Evolutionary conservation across 2,888 invertebrate genomes (phyloP).

Genomic region (Criorhina ranunculi): DNA sequence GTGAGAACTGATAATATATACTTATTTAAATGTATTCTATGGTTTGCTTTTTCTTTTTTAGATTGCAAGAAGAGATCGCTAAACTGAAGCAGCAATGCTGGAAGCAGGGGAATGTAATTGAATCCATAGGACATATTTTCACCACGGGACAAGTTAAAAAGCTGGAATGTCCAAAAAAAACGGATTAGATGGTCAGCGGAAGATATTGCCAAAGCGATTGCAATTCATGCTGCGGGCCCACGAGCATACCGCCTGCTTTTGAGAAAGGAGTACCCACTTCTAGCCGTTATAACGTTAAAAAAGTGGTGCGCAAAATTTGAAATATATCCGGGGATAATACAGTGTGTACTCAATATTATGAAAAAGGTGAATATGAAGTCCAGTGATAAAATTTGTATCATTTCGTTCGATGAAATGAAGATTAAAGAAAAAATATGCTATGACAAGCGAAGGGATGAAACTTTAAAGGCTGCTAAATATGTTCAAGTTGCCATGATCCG

Average conservation of each 20-base stretch:
- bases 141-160: conserved; percentile 9
- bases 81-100: conserved; percentile 4
- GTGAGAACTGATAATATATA: no score
- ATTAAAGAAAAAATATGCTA: conserved; percentile 52
- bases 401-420: conserved; percentile 67
- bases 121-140: conserved; percentile 15
- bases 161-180: conserved; percentile 1
- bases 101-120: conserved; percentile 13
- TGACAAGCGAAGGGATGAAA: conserved; percentile 35
- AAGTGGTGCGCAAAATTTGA: conserved; percentile 37
- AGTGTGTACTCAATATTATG: conserved; percentile 1
- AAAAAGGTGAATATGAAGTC: conserved; percentile 8
- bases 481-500: conserved; percentile 63
- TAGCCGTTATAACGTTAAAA: background rate
- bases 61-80: background rate
- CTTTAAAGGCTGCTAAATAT: conserved; percentile 46
- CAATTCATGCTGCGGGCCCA: conserved; percentile 1
- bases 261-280: conserved; percentile 4
- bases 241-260: background rate
- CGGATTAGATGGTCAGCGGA: background rate
- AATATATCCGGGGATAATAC: conserved; percentile 11
- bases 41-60: background rate
- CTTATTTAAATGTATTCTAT: background rate
- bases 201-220: background rate
- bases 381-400: conserved; percentile 42